These are phyloP conservation scores for Sarcophaga subvicina DNA, from an alignment of 2,888 invertebrate species.

Conservation along the genomic window DNA sequence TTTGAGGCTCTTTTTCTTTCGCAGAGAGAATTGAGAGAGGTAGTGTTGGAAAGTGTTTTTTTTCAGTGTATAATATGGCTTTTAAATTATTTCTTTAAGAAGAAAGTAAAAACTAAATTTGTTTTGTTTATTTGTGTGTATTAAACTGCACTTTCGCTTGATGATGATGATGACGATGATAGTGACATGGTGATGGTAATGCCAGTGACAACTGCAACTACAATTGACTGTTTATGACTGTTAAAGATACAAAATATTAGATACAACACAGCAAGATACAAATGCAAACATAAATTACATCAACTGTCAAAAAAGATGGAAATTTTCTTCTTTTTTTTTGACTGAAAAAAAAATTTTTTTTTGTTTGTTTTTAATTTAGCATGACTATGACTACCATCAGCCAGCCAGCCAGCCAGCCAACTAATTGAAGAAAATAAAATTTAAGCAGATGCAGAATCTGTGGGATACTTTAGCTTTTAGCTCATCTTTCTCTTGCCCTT, in stretches of 20 bases:
- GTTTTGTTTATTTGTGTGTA: conserved; percentile 1
- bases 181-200: neutral
- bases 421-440: conserved; percentile 49
- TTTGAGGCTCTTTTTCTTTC: conserved; percentile 40
- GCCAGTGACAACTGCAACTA: conserved; percentile 36
- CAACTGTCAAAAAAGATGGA: conserved; percentile 67
- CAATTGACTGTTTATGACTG: conserved; percentile 49
- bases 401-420: conserved; percentile 13
- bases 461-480: conserved; percentile 51
- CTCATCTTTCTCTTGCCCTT: conserved; percentile 21
- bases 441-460: conserved; percentile 64
- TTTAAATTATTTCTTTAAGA: neutral
- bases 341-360: neutral
- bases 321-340: conserved; percentile 44
- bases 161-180: neutral
- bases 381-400: conserved; percentile 42
- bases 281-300: conserved; percentile 64
- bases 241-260: conserved; percentile 55
- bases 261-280: conserved; percentile 59
- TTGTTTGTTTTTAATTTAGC: conserved; percentile 56
- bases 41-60: neutral
- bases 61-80: neutral
- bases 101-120: conserved; percentile 41
- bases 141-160: conserved; percentile 55
- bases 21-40: neutral